Evolutionary conservation across 2,797 vertebrate genomes (phyloP).

Genomic region (Scolopax bukidnonensis): DNA sequence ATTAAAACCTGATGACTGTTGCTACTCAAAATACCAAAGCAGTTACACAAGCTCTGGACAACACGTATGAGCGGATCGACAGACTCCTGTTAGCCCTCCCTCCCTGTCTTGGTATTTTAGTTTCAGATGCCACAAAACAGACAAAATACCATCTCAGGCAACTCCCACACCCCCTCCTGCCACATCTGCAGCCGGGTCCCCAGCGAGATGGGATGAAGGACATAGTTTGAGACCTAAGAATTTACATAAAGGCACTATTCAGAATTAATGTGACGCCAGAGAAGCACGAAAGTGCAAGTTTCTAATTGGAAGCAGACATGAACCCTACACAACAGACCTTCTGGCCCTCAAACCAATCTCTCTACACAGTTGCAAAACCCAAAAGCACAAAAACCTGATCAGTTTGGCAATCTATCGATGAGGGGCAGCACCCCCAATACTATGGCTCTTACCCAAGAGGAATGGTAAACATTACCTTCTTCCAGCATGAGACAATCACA

Average conservation of each 20-base stretch:
- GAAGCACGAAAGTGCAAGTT: neutral
- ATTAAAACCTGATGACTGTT: neutral
- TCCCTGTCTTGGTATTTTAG: neutral
- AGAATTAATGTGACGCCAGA: neutral
- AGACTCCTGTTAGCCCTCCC: neutral
- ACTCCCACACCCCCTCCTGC: neutral
- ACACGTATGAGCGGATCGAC: neutral
- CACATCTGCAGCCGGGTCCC: neutral
- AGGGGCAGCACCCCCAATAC: accelerated
- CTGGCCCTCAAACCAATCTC: neutral
- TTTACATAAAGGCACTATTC: neutral
- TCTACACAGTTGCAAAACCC: neutral
- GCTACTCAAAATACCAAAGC: neutral
- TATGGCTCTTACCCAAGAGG: neutral
- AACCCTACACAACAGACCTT: accelerated
- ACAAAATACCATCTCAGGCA: neutral
- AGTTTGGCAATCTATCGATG: neutral
- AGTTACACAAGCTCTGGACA: neutral
- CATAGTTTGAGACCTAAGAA: neutral
- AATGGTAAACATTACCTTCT: neutral
- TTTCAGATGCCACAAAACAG: neutral
- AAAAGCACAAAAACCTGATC: neutral
- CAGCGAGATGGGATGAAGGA: neutral
- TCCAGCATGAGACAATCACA: neutral
- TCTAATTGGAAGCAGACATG: neutral